Percentiles rank a stretch among this genome's conserved stretches.
Conservation (phyloP, 2,113 vertebrate genomes). For the Scomber scombrus region DNA sequence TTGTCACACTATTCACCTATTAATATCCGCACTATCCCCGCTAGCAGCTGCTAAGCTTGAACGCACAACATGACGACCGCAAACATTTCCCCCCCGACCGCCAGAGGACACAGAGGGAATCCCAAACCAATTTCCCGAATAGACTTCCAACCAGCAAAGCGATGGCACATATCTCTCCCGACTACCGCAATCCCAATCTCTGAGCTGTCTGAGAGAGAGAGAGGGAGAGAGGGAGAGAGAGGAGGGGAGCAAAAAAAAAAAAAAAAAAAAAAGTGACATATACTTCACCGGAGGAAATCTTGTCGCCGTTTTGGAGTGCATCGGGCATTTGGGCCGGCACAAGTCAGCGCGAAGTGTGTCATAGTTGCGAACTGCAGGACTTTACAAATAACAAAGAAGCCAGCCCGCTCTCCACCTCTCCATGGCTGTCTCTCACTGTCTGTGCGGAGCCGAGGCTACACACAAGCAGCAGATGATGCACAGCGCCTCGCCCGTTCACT, state of each 20-base stretch:
- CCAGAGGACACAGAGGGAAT: constrained; percentile 55
- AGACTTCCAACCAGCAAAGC: constrained; percentile 73
- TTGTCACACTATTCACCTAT: constrained; percentile 80
- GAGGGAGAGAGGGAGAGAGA: background rate
- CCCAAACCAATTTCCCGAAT: constrained; percentile 48
- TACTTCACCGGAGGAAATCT: constrained; percentile 84
- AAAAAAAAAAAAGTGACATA: constrained; percentile 75
- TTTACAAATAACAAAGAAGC: constrained; percentile 88
- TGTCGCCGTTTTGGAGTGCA: constrained; percentile 76
- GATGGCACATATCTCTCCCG: constrained; percentile 74
- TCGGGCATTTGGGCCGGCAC: constrained; percentile 73
- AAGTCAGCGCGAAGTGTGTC: constrained; percentile 66
- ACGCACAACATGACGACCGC: constrained; percentile 16
- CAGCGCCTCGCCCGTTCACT: constrained; percentile 85
- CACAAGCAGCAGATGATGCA: constrained; percentile 66
- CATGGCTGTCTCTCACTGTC: constrained; percentile 82
- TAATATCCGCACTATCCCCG: constrained; percentile 47
- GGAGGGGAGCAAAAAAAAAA: background rate
- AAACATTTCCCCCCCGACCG: constrained; percentile 13
- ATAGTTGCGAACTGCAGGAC: constrained; percentile 78
- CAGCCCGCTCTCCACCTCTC: constrained; percentile 83
- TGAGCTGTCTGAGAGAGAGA: constrained; percentile 39
- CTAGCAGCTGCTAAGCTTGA: constrained; percentile 36
- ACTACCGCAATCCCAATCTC: constrained; percentile 81
- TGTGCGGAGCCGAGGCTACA: constrained; percentile 63